Conservation (phyloP, 2,888 invertebrate genomes). For the Drosophila hamatofila region DNA sequence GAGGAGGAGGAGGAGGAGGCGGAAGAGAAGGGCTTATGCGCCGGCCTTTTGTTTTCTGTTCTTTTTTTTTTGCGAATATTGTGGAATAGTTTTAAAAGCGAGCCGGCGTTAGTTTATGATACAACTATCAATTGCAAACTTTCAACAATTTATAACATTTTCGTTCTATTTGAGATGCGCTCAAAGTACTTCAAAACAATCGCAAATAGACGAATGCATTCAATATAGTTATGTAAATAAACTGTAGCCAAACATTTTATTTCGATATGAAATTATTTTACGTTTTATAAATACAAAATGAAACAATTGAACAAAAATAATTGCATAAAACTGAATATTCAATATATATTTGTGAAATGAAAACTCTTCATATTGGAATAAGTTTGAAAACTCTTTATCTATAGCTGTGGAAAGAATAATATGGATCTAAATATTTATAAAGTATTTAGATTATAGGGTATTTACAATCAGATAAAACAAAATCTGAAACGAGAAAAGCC, state of each 20-base stretch:
- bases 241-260: background rate
- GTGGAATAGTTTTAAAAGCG: constrained; percentile 60
- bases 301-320: background rate
- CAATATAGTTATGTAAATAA: constrained; percentile 13
- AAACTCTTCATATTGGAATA: background rate
- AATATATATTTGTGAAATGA: background rate
- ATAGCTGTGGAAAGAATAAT: background rate
- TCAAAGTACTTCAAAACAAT: constrained; percentile 28
- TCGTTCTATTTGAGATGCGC: constrained; percentile 28
- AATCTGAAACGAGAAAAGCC: too few relatives aligned
- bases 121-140: constrained; percentile 67
- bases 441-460: background rate
- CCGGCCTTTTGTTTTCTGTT: constrained; percentile 48
- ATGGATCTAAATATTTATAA: background rate
- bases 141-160: constrained; percentile 30
- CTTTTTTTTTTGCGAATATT: constrained; percentile 46
- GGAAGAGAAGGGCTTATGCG: background rate
- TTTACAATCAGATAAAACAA: too few relatives aligned
- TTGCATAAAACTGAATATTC: background rate
- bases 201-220: constrained; percentile 22
- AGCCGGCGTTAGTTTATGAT: constrained; percentile 58
- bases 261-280: background rate
- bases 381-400: background rate
- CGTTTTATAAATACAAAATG: background rate
- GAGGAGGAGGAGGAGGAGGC: background rate